A percentile compares a stretch with the other conserved stretches of the same genome.
phyloP scores from a whole-genome alignment of 2,797 vertebrate species.

The Lateolabrax maculatus region DNA sequence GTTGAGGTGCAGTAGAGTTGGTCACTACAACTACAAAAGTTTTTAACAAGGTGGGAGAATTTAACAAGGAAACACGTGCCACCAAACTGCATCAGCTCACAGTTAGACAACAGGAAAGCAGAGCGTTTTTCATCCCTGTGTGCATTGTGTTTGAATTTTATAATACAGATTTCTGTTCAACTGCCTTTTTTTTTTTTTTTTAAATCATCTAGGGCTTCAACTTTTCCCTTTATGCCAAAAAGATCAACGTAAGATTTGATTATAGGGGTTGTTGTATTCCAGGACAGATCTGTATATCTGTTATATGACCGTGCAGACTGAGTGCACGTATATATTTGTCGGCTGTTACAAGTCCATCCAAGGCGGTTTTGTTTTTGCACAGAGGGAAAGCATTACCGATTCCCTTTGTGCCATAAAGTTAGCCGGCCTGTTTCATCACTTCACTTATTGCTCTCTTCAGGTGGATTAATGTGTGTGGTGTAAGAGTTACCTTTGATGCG shows the following conservation, averaged over 20 bases:
- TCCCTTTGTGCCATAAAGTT: not conserved
- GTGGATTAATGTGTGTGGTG: not conserved
- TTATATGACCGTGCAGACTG: not conserved
- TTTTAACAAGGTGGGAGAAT: constrained; percentile 37
- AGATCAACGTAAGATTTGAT: not conserved
- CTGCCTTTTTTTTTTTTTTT: too few relatives aligned
- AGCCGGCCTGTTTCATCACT: too few relatives aligned
- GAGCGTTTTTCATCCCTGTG: not conserved
- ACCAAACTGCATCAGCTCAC: not conserved
- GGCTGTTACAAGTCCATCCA: too few relatives aligned
- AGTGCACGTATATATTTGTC: too few relatives aligned
- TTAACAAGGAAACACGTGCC: not conserved
- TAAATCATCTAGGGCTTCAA: too few relatives aligned
- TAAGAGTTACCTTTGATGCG: constrained; percentile 93
- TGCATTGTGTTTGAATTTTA: not conserved
- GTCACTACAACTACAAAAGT: constrained; percentile 25
- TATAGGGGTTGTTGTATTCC: not conserved
- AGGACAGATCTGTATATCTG: not conserved
- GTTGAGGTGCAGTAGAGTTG: constrained; percentile 3
- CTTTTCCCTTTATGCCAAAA: not conserved
- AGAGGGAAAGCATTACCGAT: not conserved
- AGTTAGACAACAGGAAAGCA: not conserved
- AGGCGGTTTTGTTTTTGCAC: not conserved
- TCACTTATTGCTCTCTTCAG: not conserved
- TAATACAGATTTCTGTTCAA: not conserved